A percentile compares a stretch with the other conserved stretches of the same genome.
These are phyloP conservation scores for Sturnira hondurensis DNA, from an alignment of 2,113 vertebrate species.

Conservation along the genomic window DNA sequence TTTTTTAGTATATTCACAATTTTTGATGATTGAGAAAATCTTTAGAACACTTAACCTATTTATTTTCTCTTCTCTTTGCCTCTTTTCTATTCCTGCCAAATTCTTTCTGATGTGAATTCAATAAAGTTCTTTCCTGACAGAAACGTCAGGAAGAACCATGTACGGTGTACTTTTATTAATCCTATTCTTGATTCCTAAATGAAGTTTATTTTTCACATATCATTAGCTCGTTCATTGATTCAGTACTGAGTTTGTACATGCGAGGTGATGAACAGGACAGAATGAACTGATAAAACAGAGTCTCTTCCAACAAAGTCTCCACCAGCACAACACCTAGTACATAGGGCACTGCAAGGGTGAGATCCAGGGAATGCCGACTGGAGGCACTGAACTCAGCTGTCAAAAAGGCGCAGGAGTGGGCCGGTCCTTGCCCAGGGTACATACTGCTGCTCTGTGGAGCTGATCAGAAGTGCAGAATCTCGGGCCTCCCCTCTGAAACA, in stretches of 20 bases:
- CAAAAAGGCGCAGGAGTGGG: background rate
- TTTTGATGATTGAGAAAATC: background rate
- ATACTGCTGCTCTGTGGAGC: background rate
- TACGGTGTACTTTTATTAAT: background rate
- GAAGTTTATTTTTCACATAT: background rate
- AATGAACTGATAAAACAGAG: background rate
- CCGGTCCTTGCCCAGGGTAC: background rate
- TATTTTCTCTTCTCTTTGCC: background rate
- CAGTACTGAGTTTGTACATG: background rate
- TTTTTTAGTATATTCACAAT: background rate
- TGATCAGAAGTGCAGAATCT: background rate
- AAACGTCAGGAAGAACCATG: background rate
- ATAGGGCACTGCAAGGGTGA: fast-evolving
- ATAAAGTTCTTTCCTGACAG: background rate
- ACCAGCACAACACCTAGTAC: no score
- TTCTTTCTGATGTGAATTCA: background rate
- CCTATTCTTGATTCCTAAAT: background rate
- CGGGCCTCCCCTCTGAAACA: background rate
- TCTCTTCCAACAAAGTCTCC: background rate
- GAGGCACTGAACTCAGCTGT: background rate
- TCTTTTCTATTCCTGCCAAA: background rate
- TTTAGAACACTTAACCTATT: background rate
- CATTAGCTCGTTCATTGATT: background rate
- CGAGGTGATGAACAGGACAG: background rate
- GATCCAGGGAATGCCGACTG: background rate